Evolutionary conservation across 92 coral and sea anemone species (phyloP).

Genomic region (Epizoanthus rinbou): DNA sequence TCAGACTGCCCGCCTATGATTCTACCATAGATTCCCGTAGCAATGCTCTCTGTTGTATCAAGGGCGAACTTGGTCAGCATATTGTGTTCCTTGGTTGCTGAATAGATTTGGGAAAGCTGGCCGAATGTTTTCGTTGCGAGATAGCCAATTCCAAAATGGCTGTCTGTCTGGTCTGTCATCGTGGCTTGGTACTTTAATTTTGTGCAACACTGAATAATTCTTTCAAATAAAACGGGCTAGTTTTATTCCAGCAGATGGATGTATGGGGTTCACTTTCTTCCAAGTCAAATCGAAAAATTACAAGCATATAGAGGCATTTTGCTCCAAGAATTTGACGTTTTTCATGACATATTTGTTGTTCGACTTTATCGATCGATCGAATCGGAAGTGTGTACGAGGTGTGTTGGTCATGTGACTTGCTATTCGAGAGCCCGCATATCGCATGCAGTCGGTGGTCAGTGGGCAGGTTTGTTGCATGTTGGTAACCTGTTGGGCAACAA

Average conservation of each 20-base stretch:
- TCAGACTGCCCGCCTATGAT: not conserved
- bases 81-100: constrained; percentile 28
- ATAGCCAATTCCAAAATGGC: not conserved
- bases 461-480: too few relatives aligned
- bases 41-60: constrained; percentile 28
- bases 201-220: not conserved
- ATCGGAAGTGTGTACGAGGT: too few relatives aligned
- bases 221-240: not conserved
- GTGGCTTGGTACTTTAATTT: not conserved
- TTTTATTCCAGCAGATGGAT: not conserved
- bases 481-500: too few relatives aligned
- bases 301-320: not conserved
- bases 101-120: constrained; percentile 8
- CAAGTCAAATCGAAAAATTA: too few relatives aligned
- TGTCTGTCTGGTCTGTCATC: constrained; percentile 24
- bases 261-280: not conserved
- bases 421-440: too few relatives aligned
- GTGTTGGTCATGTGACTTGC: too few relatives aligned
- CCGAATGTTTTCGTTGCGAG: constrained; percentile 11
- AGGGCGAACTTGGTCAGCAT: constrained; percentile 14
- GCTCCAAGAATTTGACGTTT: too few relatives aligned
- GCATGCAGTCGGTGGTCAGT: too few relatives aligned
- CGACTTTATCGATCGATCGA: too few relatives aligned
- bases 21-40: constrained; percentile 21
- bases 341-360: too few relatives aligned